Conservation (phyloP, 1,140 invertebrate genomes). For the Pararge aegeria region DNA sequence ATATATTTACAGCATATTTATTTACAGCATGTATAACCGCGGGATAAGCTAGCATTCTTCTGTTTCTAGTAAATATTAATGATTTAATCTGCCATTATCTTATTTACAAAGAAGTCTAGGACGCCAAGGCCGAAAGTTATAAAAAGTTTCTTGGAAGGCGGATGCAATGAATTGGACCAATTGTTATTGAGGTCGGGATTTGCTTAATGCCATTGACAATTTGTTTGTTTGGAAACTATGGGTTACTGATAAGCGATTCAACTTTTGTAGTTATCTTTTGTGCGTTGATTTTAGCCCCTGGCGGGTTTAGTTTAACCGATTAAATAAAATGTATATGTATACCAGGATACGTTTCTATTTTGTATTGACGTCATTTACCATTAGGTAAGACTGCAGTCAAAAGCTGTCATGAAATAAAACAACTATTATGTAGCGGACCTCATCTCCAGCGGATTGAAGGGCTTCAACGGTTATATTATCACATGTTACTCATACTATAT, state of each 20-base stretch:
- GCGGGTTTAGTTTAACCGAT: too few relatives aligned
- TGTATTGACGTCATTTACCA: background rate
- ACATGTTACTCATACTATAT: too few relatives aligned
- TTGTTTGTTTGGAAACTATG: background rate
- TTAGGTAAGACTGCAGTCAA: background rate
- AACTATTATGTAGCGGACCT: background rate
- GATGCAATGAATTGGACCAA: constrained; percentile 31
- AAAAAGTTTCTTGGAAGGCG: constrained; percentile 30
- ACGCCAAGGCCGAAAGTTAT: constrained; percentile 19
- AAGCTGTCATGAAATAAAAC: background rate
- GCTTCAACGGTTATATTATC: too few relatives aligned
- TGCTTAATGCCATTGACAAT: constrained; percentile 15
- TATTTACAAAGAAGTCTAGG: constrained; percentile 9
- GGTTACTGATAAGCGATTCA: too few relatives aligned
- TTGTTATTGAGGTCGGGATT: constrained; percentile 30
- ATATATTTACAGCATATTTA: too few relatives aligned
- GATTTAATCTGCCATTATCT: background rate
- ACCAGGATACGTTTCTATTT: background rate
- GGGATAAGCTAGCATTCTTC: too few relatives aligned
- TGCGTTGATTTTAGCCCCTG: too few relatives aligned
- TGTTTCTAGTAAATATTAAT: too few relatives aligned
- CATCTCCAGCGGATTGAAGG: too few relatives aligned
- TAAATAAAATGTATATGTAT: too few relatives aligned
- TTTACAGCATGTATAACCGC: too few relatives aligned
- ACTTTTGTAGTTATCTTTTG: too few relatives aligned